Percentiles rank a stretch among this genome's conserved stretches.
phyloP scores from a whole-genome alignment of 2,888 invertebrate species.

The Oxystoma pomonae region DNA sequence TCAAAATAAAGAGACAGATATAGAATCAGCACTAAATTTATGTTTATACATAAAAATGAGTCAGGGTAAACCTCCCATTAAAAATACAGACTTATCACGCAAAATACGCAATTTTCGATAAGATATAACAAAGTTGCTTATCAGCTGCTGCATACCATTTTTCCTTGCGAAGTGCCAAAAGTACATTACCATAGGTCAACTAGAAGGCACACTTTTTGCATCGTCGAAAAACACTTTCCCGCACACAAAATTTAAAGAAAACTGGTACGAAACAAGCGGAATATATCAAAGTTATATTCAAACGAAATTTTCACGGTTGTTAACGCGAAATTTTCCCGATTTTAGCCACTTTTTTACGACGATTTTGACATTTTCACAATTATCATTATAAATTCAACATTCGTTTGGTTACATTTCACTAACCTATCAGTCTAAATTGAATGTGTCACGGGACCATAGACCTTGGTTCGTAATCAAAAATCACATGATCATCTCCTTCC shows the following conservation, averaged over 20 bases:
- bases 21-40: no score
- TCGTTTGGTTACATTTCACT: no score
- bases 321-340: neutral
- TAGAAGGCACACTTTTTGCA: neutral
- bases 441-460: no score
- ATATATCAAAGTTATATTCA: neutral
- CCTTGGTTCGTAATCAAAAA: no score
- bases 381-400: neutral
- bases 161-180: neutral
- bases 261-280: neutral
- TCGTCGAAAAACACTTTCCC: neutral
- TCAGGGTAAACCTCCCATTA: no score
- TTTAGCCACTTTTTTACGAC: neutral
- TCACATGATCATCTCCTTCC: no score
- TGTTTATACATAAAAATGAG: no score
- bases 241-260: neutral
- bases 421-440: no score
- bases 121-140: no score
- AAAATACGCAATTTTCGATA: no score
- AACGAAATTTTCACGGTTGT: neutral
- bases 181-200: neutral
- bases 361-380: neutral
- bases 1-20: no score
- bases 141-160: neutral
- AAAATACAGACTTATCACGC: no score